Base-by-base conservation (phyloP, 1,140 invertebrate species). In the Trichomalopsis sarcophagae region DNA sequence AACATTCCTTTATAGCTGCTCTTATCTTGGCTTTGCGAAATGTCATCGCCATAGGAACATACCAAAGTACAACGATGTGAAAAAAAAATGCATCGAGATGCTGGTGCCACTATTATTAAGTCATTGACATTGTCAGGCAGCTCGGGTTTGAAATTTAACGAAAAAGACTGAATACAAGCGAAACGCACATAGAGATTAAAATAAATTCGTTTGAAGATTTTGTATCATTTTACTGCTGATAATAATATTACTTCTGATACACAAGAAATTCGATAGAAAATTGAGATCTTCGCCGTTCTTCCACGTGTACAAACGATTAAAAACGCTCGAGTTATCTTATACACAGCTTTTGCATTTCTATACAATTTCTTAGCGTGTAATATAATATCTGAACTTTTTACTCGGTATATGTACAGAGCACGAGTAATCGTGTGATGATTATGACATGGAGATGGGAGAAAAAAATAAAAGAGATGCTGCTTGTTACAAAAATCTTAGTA, bases 401-500 rank as follows among this genome's bases (percentile, higher is more conserved):
- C 3, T 13, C 33, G 17, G 62, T 66, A 68, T 66, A 68, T 44
- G n/a, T 62, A 69, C 36, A 71, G 10, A 50, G 50, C 21, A 33
- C 68, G 68, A 7, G 23, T n/a, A 10, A 33, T 30, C 27, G 11
- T 71, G 5, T 71, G 9, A 3, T 17, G 27, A 30, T 71, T 11
- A 27, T 71, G 30, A 71, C 23, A 40, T 81, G 79, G 68, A 73
- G 79, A 66, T 80, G 55, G 68, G 76, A 80, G 23, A 55, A 68
- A 69, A 36, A 80, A 87, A 84, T 84, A 84, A 87, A 84, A 85
- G 69, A 87, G 9, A 47, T 86, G 69, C 88, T 90, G 85, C 88
- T 92, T 92, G 88, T 93, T 93, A 93, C 91, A 93, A 93, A 93
- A 93, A 91, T 90, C 92, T 92, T 93, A 93, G 91, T 93, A 93